Conservation (phyloP, 2,797 vertebrate species). For the Cyclura pinguis region DNA sequence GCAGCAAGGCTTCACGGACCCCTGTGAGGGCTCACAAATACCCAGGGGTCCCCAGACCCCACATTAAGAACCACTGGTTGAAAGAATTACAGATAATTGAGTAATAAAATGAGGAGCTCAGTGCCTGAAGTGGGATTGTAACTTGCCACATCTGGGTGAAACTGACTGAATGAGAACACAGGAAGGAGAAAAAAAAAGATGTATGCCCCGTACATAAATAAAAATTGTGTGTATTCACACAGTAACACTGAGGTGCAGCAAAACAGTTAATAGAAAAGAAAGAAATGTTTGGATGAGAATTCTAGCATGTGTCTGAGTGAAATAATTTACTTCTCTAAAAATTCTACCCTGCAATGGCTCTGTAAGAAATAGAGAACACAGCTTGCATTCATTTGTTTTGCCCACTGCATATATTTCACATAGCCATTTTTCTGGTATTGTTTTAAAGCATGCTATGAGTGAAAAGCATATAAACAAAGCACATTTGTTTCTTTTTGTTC, state of each 20-base stretch:
- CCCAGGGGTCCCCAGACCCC: too few relatives aligned
- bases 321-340: conserved; percentile 9
- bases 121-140: neutral
- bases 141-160: too few relatives aligned
- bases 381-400: conserved; percentile 8
- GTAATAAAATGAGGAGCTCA: neutral
- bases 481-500: conserved; percentile 1
- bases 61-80: too few relatives aligned
- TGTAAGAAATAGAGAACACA: neutral
- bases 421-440: neutral
- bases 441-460: neutral
- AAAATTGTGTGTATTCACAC: neutral
- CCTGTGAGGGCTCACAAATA: too few relatives aligned
- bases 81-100: too few relatives aligned
- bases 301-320: neutral
- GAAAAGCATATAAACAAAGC: neutral
- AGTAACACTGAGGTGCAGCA: neutral
- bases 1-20: too few relatives aligned
- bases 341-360: neutral
- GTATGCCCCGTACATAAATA: neutral
- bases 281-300: neutral
- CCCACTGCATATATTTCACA: neutral
- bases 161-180: too few relatives aligned
- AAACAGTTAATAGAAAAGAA: too few relatives aligned
- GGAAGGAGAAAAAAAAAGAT: too few relatives aligned